Evolutionary conservation across 2,113 vertebrate species (phyloP), one percentile per base, ranked within the genome.

Genomic region (Hemibagrus wyckioides): DNA sequence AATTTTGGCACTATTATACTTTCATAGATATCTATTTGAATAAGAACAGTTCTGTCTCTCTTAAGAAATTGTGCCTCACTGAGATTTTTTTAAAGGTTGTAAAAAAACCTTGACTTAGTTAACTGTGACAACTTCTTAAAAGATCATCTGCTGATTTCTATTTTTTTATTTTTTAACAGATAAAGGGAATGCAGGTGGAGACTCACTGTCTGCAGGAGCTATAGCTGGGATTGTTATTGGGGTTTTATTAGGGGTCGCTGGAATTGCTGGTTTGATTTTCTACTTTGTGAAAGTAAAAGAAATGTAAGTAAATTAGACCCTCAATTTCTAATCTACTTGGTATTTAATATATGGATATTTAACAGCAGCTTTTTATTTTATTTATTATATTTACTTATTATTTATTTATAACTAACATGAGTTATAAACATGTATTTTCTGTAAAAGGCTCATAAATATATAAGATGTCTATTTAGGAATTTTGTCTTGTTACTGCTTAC

Each of bases 161-260:
- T 65, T 2, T 61, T 23, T 6, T 39, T 50, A 13, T 54, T 41
- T 23, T 14, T 39, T 50, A 13, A 8, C 44, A n/a, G 57, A 33
- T 44, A 33, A 4, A 15, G 67, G 21, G 3, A 21, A 0, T 63
- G 41, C 41, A 67, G 80, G 57, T 67, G 14, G n/a, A 67, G 39
- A 25, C 0, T 6, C 23, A 4, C 82, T 90, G 56, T 54, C 88
- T 52, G 8, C 57, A 54, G 88, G 88, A 65, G 83, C 39, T 5
- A 89, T 87, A 57, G 79, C 59, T 89, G 89, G 82, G 82, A 86
- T 87, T 87, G 85, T 85, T 17, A 75, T 89, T 61, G 90, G 71
- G 0, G 85, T 85, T 48, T 44, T 89, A 85, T 59, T 83, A 17
- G 69, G 77, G 57, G 63, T 89, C 2, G 44, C n/a, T 75, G 36